Percentiles rank a stretch among this genome's conserved stretches.
Conservation (phyloP, 2,797 vertebrate species). For the Sarcoramphus papa region DNA sequence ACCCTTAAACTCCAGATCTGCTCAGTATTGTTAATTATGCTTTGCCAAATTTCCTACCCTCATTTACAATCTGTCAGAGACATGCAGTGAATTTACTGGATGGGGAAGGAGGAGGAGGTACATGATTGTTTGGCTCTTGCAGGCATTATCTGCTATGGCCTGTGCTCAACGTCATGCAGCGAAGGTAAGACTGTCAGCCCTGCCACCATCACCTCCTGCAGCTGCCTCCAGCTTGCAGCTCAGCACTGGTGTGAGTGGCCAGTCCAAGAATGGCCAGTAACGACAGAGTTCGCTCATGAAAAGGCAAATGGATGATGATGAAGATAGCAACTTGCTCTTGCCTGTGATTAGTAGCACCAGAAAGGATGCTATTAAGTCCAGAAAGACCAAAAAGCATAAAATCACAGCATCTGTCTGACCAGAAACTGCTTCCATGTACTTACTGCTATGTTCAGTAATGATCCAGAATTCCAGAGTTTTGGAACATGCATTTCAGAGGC, state of each 20-base stretch:
- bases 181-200: neutral
- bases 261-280: neutral
- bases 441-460: neutral
- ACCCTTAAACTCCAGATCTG: neutral
- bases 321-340: neutral
- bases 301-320: neutral
- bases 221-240: neutral
- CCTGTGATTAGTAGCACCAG: neutral
- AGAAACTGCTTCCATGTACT: neutral
- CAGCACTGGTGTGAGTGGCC: fast-evolving
- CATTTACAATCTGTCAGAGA: neutral
- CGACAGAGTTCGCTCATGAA: neutral
- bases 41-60: neutral
- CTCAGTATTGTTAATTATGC: neutral
- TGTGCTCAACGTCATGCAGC: fast-evolving
- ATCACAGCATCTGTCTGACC: neutral
- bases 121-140: neutral
- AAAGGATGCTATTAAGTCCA: neutral
- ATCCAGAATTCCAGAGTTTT: neutral
- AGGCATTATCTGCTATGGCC: neutral
- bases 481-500: neutral
- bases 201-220: neutral
- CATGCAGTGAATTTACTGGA: neutral
- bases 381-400: neutral
- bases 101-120: neutral